Percentiles rank a stretch among this genome's conserved stretches.
These are phyloP conservation scores for Synchiropus splendidus DNA, from an alignment of 2,113 vertebrate genomes.

Conservation along the genomic window DNA sequence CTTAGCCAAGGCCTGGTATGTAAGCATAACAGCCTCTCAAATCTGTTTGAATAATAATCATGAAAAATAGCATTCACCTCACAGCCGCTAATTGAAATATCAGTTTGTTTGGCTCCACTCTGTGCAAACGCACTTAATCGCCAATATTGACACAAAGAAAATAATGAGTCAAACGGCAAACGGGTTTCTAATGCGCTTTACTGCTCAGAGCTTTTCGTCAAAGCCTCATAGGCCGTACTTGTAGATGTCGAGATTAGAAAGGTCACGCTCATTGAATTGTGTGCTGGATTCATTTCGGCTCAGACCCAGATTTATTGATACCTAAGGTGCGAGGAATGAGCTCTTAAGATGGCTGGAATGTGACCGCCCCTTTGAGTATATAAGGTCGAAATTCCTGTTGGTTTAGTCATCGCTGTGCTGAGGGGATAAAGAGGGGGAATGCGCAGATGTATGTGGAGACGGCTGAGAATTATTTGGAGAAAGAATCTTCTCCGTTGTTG, in stretches of 20 bases:
- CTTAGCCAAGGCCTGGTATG: too few relatives aligned
- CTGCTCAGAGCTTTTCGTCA: conserved; percentile 4
- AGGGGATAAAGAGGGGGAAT: conserved; percentile 41
- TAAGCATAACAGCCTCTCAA: too few relatives aligned
- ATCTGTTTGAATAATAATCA: too few relatives aligned
- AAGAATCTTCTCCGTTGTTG: neutral
- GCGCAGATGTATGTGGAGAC: conserved; percentile 18
- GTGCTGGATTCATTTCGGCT: neutral
- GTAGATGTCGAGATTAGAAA: conserved; percentile 8
- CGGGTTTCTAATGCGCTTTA: conserved; percentile 3
- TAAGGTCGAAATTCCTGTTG: conserved; percentile 53
- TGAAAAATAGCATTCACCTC: too few relatives aligned
- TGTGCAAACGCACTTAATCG: conserved; percentile 4
- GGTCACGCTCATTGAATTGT: conserved; percentile 1
- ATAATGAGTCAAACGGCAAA: conserved; percentile 4
- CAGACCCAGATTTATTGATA: conserved; percentile 7
- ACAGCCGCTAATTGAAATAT: neutral
- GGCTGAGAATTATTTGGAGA: conserved; percentile 13
- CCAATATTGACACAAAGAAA: conserved; percentile 4
- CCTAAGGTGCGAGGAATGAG: conserved; percentile 1
- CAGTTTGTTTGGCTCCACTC: neutral
- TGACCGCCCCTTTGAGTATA: conserved; percentile 46
- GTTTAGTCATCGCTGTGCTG: conserved; percentile 50
- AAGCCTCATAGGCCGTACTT: conserved; percentile 8
- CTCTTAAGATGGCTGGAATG: conserved; percentile 10